Base-by-base conservation (phyloP, 1,140 invertebrate species). In the Mercenaria mercenaria region DNA sequence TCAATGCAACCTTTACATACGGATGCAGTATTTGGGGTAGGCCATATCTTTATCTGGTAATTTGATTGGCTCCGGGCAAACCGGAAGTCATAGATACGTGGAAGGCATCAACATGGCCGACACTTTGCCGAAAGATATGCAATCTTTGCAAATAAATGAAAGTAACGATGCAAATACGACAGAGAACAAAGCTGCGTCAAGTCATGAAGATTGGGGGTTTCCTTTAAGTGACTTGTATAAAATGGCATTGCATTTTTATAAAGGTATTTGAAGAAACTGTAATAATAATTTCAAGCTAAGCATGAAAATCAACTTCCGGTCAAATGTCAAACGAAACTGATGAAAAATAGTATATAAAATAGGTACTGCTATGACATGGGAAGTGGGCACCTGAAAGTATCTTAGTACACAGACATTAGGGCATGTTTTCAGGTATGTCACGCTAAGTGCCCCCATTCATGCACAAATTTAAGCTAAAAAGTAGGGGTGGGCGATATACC, bases 231-330 rank as follows among this genome's bases (percentile, higher is more conserved):
- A 98, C 93, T 97, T 99, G n/a, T 99, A 98, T 95, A 97, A 97
- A 96, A 97, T 99, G 87, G 98, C 98, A 32, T 95, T 98, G 37
- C 97, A 97, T 93, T 99, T 99, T 96, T 99, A 98, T 94, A 98
- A 98, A 98, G 98, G 98, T 98, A 94, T 43, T 77, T 50, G 0
- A 34, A 13, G 18, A 86, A 74, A 69, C 20, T 20, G 20, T 11
- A 34, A 29, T 64, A 29, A 29, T 10, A 29, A 64, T 37, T 29
- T 59, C 15, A 13, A 29, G 67, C 13, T 69, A 11, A 6, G 34
- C 29, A 41, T 67, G 13, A 23, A 84, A 29, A 69, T 4, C 26
- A 18, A 77, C 83, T 86, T 86, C 83, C 83, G 83, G 83, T 86
- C 50, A 86, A 50, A 18, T 86, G 83, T 77, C 41, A 43, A 76